These are phyloP conservation scores for Drosophila rhopaloa DNA, from an alignment of 1,140 invertebrate genomes.

Conservation along the genomic window DNA sequence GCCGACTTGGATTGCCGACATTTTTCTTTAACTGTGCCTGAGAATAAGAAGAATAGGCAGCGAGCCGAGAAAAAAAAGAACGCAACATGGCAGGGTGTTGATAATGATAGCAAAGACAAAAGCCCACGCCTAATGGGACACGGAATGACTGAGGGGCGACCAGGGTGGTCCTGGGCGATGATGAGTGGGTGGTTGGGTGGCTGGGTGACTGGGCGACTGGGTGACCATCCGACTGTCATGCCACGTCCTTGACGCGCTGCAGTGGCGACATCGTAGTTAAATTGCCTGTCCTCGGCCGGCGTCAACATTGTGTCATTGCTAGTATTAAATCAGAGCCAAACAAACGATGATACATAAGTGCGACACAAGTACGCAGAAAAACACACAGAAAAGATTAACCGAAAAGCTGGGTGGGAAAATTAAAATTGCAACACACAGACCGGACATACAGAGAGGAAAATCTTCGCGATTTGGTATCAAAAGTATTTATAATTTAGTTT, in stretches of 20 bases:
- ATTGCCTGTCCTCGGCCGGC: constrained; percentile 68
- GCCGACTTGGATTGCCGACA: background rate
- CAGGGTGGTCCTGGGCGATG: constrained; percentile 2
- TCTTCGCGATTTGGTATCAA: too few species aligned
- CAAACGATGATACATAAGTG: constrained; percentile 44
- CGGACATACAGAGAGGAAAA: background rate
- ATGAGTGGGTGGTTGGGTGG: background rate
- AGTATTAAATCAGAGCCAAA: constrained; percentile 70
- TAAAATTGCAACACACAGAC: constrained; percentile 1
- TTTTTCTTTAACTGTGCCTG: constrained; percentile 4
- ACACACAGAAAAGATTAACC: constrained; percentile 22
- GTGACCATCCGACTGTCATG: constrained; percentile 15
- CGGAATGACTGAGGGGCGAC: constrained; percentile 6
- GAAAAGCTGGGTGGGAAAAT: constrained; percentile 10
- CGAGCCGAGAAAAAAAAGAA: constrained; percentile 13
- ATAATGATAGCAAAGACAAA: constrained; percentile 76
- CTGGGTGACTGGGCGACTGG: background rate
- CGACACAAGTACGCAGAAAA: constrained; percentile 18
- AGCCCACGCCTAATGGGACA: constrained; percentile 53
- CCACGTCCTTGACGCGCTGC: constrained; percentile 59
- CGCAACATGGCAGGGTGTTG: constrained; percentile 61
- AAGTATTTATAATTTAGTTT: too few species aligned
- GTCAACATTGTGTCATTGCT: constrained; percentile 57
- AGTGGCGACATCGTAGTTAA: constrained; percentile 66
- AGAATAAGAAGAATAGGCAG: constrained; percentile 14